Percentiles rank a stretch among this genome's conserved stretches.
Evolutionary conservation across 2,888 invertebrate genomes (phyloP).

Genomic region (Drosophila ochracea): DNA sequence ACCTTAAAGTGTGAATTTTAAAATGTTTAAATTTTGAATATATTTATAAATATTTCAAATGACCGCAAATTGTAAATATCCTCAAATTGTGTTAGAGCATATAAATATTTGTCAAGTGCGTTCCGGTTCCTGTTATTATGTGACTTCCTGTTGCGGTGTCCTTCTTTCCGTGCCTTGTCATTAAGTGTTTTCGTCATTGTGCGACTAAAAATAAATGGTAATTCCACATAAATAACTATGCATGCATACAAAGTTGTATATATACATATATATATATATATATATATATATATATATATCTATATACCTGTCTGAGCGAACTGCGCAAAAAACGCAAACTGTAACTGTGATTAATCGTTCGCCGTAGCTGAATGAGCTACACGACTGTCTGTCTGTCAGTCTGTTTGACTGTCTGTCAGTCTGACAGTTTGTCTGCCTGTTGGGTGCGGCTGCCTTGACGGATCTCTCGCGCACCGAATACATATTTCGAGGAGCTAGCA

Average conservation of each 20-base stretch:
- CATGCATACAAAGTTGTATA: background rate
- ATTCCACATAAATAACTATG: constrained; percentile 15
- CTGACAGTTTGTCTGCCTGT: background rate
- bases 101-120: constrained; percentile 47
- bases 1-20: background rate
- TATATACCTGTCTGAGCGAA: constrained; percentile 7
- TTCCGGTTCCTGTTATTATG: constrained; percentile 42
- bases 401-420: background rate
- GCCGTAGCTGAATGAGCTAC: constrained; percentile 19
- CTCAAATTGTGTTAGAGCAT: constrained; percentile 13
- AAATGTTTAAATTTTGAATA: background rate
- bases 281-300: background rate
- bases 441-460: constrained; percentile 58
- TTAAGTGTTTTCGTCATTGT: constrained; percentile 50
- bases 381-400: background rate
- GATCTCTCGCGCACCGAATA: constrained; percentile 18
- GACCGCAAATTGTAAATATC: background rate
- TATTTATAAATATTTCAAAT: background rate
- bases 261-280: background rate
- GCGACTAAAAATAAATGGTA: constrained; percentile 40
- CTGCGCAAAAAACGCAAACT: constrained; percentile 44
- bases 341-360: constrained; percentile 70
- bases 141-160: constrained; percentile 46
- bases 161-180: constrained; percentile 12
- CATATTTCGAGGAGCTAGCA: constrained; percentile 47